These are phyloP conservation scores for Eurois occulta DNA, from an alignment of 2,888 invertebrate species.

Conservation along the genomic window DNA sequence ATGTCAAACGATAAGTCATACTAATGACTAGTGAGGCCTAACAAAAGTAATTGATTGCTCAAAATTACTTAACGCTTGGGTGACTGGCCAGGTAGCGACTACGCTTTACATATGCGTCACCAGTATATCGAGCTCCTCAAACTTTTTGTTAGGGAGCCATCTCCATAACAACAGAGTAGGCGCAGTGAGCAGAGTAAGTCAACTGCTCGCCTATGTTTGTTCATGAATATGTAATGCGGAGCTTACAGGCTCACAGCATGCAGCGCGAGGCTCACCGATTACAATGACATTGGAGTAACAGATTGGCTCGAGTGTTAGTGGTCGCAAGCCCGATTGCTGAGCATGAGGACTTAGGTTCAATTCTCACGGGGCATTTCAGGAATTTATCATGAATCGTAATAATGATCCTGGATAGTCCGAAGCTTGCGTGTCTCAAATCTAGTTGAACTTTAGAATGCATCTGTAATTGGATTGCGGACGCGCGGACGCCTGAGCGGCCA, in stretches of 20 bases:
- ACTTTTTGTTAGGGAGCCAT: constrained; percentile 24
- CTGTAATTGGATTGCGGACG: not conserved
- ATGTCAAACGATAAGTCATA: not conserved
- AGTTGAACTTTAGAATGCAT: not conserved
- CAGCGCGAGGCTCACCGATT: not conserved
- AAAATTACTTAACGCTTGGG: constrained; percentile 15
- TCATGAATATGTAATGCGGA: not conserved
- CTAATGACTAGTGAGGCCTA: not conserved
- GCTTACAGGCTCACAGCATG: not conserved
- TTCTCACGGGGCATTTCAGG: not conserved
- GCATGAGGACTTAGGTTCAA: not conserved
- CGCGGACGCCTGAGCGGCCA: too few species aligned
- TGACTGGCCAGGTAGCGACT: not conserved
- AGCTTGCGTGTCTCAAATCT: not conserved
- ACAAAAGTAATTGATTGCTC: constrained; percentile 6
- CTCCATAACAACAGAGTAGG: constrained; percentile 26
- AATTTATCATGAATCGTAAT: not conserved
- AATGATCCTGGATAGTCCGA: not conserved
- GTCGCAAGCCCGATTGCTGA: not conserved
- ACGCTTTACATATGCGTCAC: not conserved
- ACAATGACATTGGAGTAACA: not conserved
- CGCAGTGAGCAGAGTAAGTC: not conserved
- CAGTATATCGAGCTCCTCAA: not conserved
- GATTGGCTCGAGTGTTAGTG: not conserved
- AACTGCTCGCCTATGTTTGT: not conserved